Conservation (phyloP, 2,888 invertebrate species). For the Agrotis segetum region DNA sequence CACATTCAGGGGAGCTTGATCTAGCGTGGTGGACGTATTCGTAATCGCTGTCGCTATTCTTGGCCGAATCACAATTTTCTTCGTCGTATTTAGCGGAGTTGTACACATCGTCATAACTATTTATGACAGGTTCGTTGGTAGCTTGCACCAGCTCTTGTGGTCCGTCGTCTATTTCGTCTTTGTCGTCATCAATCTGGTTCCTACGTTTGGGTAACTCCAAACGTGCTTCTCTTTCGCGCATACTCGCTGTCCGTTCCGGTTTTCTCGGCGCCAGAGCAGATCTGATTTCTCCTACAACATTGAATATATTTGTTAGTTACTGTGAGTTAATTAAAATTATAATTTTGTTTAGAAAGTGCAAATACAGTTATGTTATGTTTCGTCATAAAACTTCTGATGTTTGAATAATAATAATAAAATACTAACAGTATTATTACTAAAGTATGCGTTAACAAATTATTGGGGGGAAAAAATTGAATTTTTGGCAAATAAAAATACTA, state of each 20-base stretch:
- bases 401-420: constrained; percentile 1
- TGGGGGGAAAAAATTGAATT: not conserved
- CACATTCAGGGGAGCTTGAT: constrained; percentile 93
- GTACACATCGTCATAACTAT: constrained; percentile 89
- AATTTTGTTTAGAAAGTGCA: constrained; percentile 38
- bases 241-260: constrained; percentile 96
- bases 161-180: constrained; percentile 87
- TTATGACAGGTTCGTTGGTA: constrained; percentile 86
- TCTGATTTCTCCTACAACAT: constrained; percentile 94
- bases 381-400: constrained; percentile 1
- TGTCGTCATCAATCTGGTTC: constrained; percentile 89
- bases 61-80: constrained; percentile 86
- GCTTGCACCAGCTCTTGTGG: constrained; percentile 86
- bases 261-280: constrained; percentile 95
- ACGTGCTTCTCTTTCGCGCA: constrained; percentile 94
- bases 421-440: not conserved
- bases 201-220: constrained; percentile 91
- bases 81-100: constrained; percentile 87
- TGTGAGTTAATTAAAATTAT: constrained; percentile 46
- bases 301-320: constrained; percentile 53
- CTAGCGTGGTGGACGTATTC: constrained; percentile 92
- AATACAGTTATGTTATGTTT: constrained; percentile 12
- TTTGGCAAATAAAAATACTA: not conserved
- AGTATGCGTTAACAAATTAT: not conserved
- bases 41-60: constrained; percentile 92